Evolutionary conservation across 2,888 invertebrate genomes (phyloP), one percentile per base, ranked within the genome.

Genomic region (Nomada fucata): DNA sequence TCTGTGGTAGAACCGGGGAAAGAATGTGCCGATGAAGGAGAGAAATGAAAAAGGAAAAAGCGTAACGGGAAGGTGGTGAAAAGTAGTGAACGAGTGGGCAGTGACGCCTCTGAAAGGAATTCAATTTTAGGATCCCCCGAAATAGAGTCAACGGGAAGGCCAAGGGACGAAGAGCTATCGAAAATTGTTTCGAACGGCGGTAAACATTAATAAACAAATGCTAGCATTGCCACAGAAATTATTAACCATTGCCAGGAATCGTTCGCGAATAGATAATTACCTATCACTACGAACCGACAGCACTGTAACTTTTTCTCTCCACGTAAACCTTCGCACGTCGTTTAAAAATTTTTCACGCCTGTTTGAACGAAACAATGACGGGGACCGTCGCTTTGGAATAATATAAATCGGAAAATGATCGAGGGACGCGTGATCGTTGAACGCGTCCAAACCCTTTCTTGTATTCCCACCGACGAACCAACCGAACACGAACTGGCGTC

Each of bases 401-500:
- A 60, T 53, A 23, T 5, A 55, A 61, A 7, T 36, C 44, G 23
- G 60, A 50, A 29, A 29, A 44, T n/a, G 20, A 44, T 36, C 4
- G 52, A 74, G 15, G 23, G 29, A 15, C 20, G n/a, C 13, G n/a
- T 7, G n/a, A 47, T 55, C 52, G 59, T 20, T 2, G 20, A 61
- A 15, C 67, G 29, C 76, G 64, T 36, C 9, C 42, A 59, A 47
- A 23, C 15, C 63, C 64, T 70, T 64, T 59, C 52, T 57, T 61
- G 72, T 69, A 53, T 44, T 70, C 77, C 61, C 77, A 64, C 60
- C 69, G 57, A 76, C 69, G 44, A 78, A 84, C 75, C 63, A 60
- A 68, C 72, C 77, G 76, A 72, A 78, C 65, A 63, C 70, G 61
- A 53, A 87, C 79, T 86, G 79, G 75, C 83, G 80, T 67, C 80